phyloP scores from a whole-genome alignment of 2,797 vertebrate species.

The Pseudopleuronectes americanus region DNA sequence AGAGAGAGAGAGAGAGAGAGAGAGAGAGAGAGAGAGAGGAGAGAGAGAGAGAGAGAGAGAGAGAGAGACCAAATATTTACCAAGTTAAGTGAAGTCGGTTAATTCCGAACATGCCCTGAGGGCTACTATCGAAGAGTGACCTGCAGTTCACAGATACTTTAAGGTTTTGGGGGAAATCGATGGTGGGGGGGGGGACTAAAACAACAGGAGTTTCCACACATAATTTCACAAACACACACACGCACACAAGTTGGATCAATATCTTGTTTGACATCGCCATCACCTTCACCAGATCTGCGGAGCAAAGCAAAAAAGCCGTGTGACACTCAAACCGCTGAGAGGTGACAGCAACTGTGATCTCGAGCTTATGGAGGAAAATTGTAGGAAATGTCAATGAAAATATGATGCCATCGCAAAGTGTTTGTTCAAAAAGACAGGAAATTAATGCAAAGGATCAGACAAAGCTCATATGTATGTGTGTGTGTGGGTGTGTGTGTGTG shows the following conservation, averaged over 20 bases:
- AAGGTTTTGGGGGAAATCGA: conserved; percentile 32
- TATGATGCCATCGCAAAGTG: background rate
- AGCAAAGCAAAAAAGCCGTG: conserved; percentile 45
- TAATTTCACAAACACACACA: conserved; percentile 10
- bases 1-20: too few relatives aligned
- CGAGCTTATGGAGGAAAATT: too few relatives aligned
- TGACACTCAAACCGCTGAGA: conserved; percentile 39
- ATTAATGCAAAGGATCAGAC: background rate
- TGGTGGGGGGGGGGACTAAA: background rate
- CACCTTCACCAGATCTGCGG: conserved; percentile 62
- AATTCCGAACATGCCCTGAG: conserved; percentile 12
- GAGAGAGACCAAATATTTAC: conserved; percentile 21
- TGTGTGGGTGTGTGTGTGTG: too few relatives aligned
- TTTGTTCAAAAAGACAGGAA: background rate
- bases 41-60: too few relatives aligned
- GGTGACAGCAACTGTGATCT: background rate
- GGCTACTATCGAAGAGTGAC: conserved; percentile 31
- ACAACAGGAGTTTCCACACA: background rate
- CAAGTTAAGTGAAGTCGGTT: conserved; percentile 9
- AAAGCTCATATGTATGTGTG: background rate
- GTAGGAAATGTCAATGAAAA: too few relatives aligned
- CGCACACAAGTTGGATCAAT: conserved; percentile 55
- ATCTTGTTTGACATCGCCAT: conserved; percentile 56
- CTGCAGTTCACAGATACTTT: conserved; percentile 21
- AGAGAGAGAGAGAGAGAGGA: too few relatives aligned